Conservation (phyloP, 2,113 vertebrate genomes). For the Seriola aureovittata region DNA sequence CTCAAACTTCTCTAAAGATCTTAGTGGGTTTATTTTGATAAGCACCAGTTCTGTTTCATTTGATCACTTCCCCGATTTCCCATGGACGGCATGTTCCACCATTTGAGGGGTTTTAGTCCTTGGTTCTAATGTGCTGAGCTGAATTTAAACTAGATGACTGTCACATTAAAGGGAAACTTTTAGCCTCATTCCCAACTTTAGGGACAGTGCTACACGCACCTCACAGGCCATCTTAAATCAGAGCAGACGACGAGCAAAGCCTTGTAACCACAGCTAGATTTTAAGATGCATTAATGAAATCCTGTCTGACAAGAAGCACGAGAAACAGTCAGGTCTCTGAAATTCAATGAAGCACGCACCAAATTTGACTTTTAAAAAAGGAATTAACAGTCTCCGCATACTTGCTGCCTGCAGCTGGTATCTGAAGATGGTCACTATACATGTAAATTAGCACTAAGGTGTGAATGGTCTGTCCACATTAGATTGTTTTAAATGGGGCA, state of each 20-base stretch:
- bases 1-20: constrained; percentile 13
- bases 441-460: constrained; percentile 1
- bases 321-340: constrained; percentile 16
- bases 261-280: constrained; percentile 1
- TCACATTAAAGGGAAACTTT: constrained; percentile 19
- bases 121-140: constrained; percentile 11
- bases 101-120: neutral
- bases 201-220: neutral
- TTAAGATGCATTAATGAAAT: constrained; percentile 27
- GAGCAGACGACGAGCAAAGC: constrained; percentile 19
- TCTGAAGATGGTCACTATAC: constrained; percentile 9
- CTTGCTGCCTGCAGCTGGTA: neutral
- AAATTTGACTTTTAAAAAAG: constrained; percentile 25
- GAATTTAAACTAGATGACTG: constrained; percentile 26
- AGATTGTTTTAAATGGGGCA: neutral
- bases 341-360: neutral
- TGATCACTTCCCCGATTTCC: constrained; percentile 25
- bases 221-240: constrained; percentile 2
- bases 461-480: neutral
- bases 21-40: neutral
- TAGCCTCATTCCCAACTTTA: neutral
- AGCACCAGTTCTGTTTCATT: constrained; percentile 18
- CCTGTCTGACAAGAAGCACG: constrained; percentile 4
- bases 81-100: neutral
- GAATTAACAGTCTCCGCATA: neutral